phyloP scores from a whole-genome alignment of 2,888 invertebrate species.

The Philhelius pedissequus region DNA sequence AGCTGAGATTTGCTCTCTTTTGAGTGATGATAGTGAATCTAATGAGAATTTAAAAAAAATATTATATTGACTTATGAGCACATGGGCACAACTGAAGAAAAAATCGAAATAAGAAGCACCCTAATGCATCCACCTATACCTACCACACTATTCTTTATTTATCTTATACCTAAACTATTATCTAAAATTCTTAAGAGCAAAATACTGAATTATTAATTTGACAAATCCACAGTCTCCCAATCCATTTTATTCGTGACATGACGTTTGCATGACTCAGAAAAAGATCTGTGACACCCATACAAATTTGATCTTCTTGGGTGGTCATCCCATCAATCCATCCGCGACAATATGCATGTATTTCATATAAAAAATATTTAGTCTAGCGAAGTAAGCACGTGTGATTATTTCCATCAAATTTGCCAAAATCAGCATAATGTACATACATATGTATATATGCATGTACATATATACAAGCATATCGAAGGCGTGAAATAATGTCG shows the following conservation, averaged over 20 bases:
- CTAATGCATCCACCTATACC: no score
- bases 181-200: no score
- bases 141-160: no score
- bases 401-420: constrained; percentile 45
- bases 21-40: no score
- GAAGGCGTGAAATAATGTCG: constrained; percentile 4
- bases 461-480: not conserved
- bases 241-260: constrained; percentile 8
- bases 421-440: not conserved
- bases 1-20: no score
- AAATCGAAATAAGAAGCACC: no score
- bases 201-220: no score
- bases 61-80: no score
- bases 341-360: constrained; percentile 3
- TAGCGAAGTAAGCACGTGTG: constrained; percentile 19
- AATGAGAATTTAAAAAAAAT: no score
- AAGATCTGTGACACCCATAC: constrained; percentile 8
- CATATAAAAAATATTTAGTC: not conserved
- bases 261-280: constrained; percentile 37
- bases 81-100: no score
- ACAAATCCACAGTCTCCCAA: not conserved
- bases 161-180: no score
- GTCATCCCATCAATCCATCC: constrained; percentile 22
- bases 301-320: constrained; percentile 16
- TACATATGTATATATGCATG: not conserved